Base-by-base conservation (phyloP, 2,888 invertebrate species). In the Netelia melanura region DNA sequence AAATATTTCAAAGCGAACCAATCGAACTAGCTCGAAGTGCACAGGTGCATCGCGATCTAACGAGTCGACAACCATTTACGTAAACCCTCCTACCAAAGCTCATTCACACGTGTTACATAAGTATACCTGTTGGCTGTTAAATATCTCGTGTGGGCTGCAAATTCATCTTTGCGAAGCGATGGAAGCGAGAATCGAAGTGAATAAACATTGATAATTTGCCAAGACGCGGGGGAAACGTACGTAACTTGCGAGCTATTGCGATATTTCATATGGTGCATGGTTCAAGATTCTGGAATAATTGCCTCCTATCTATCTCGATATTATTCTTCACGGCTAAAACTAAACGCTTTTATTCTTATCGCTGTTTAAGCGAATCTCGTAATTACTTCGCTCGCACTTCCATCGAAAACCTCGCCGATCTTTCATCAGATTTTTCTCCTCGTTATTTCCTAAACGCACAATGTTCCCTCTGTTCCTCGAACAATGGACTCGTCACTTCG, bases 51-150 rank as follows among this genome's bases (percentile, higher is more conserved):
- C 11, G 14, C 9, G 38, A 17, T 30, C 1, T n/a, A 48, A 23
- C 23, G 8, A 11, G 17, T 56, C 61, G 30, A 21, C 43, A 71
- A 74, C 43, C 43, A 62, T 77, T 85, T 74, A 68, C 72, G 48
- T 76, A 77, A 70, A 77, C 54, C 14, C n/a, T 48, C 2, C 10
- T 21, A 14, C 38, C 30, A 5, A 58, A 58, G 17, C 17, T 58
- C 21, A 21, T 17, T 58, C 21, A 58, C 17, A 58, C 21, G 23
- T 52, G 78, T 85, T 85, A 85, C 62, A 82, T 85, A 85, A 85
- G 79, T 67, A 38, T 75, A 79, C 82, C 79, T 75, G 85, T 76
- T 82, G 14, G 44, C 43, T 30, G n/a, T 11, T 5, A 8, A 48
- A 14, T 6, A 25, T 52, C 61, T 48, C 48, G 48, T 14, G 48